Evolutionary conservation across 1,140 invertebrate genomes (phyloP).

Genomic region (Tetramorium alpestre): DNA sequence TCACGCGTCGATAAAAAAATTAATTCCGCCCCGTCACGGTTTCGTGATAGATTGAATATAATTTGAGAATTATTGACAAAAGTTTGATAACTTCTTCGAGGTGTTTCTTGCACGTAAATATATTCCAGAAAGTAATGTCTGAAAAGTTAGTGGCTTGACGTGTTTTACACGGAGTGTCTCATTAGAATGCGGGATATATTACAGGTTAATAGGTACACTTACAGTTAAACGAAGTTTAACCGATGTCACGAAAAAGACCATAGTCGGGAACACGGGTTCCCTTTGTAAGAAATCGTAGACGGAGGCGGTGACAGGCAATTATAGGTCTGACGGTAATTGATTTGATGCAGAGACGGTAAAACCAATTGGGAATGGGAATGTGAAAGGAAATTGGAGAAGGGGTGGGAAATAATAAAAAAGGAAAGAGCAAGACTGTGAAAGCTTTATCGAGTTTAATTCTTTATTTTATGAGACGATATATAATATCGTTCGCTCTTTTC

Average conservation of each 20-base stretch:
- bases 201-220: conserved; percentile 23
- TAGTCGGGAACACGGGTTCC: conserved; percentile 15
- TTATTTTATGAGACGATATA: neutral
- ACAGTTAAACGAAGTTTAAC: conserved; percentile 35
- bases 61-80: neutral
- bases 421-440: conserved; percentile 19
- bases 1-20: neutral
- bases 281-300: conserved; percentile 59
- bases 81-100: neutral
- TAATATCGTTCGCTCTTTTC: neutral
- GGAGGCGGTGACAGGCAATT: conserved; percentile 56
- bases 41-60: neutral
- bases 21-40: neutral
- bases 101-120: neutral
- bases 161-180: conserved; percentile 23
- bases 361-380: conserved; percentile 52
- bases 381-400: conserved; percentile 33
- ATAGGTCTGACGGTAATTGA: conserved; percentile 57
- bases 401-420: conserved; percentile 16
- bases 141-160: neutral
- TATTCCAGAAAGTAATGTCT: neutral
- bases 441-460: conserved; percentile 23
- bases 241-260: conserved; percentile 44
- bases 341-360: conserved; percentile 56
- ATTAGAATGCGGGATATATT: conserved; percentile 41